A percentile compares a stretch with the other conserved stretches of the same genome.
Evolutionary conservation across 2,113 vertebrate species (phyloP).

Genomic region (Mastomys coucha): DNA sequence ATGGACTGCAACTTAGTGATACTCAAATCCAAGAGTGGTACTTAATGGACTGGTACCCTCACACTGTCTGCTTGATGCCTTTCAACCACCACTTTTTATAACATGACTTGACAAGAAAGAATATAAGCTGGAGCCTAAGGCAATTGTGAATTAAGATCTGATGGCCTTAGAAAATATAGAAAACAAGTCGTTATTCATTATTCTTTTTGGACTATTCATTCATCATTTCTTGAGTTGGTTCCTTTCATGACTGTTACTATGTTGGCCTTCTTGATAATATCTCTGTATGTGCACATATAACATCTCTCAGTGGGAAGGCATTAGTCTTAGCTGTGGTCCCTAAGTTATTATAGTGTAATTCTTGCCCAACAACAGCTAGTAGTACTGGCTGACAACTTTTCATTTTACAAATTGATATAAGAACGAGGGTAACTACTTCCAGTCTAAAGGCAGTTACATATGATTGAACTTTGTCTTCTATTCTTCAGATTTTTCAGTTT

Average conservation of each 20-base stretch:
- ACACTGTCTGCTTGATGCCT: background rate
- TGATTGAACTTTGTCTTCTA: background rate
- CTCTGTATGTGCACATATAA: background rate
- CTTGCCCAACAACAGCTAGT: background rate
- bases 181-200: background rate
- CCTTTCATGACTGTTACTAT: background rate
- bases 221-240: background rate
- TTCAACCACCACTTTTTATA: background rate
- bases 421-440: background rate
- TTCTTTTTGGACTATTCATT: background rate
- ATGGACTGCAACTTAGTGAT: rapidly evolving
- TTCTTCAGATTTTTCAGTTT: background rate
- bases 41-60: background rate
- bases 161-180: background rate
- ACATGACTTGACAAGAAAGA: background rate
- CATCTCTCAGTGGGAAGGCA: background rate
- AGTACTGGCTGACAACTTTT: background rate
- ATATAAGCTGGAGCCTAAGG: background rate
- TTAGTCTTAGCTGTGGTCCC: background rate
- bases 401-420: background rate
- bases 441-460: background rate
- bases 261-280: no score
- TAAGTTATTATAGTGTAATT: background rate
- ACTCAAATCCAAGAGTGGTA: background rate
- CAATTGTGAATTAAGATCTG: background rate